Percentiles rank a stretch among this genome's conserved stretches.
Conservation (phyloP, 2,888 invertebrate genomes). For the Prenolepis imparis region DNA sequence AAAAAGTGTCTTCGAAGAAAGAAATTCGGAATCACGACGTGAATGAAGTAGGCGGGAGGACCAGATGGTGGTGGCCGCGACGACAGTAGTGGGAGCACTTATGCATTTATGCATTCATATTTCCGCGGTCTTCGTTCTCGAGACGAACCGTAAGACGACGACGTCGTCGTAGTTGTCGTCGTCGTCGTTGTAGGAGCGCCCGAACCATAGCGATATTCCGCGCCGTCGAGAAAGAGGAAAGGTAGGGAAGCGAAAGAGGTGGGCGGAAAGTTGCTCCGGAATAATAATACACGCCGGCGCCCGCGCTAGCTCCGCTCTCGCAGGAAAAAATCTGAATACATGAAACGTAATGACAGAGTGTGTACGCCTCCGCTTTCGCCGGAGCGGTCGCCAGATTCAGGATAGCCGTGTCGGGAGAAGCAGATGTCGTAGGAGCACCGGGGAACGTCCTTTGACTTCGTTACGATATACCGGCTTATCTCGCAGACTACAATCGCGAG, state of each 20-base stretch:
- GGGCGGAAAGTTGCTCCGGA: slow-evolving; percentile 84
- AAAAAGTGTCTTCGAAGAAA: slow-evolving; percentile 65
- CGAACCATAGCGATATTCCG: slow-evolving; percentile 30
- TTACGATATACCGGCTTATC: background rate
- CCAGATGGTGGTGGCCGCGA: slow-evolving; percentile 69
- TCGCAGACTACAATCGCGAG: background rate
- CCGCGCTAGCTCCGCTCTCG: slow-evolving; percentile 74
- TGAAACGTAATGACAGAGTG: slow-evolving; percentile 84
- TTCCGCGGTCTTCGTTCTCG: slow-evolving; percentile 82
- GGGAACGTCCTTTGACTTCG: slow-evolving; percentile 16
- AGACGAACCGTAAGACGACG: slow-evolving; percentile 80
- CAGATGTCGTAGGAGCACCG: slow-evolving; percentile 12
- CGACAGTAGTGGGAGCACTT: slow-evolving; percentile 80
- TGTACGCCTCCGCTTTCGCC: slow-evolving; percentile 72
- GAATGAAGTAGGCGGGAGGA: slow-evolving; percentile 72
- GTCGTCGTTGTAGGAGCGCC: slow-evolving; percentile 66
- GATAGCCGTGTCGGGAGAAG: slow-evolving; percentile 20
- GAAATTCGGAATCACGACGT: slow-evolving; percentile 73
- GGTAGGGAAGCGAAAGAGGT: slow-evolving; percentile 61
- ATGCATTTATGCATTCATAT: slow-evolving; percentile 86
- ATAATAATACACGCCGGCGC: slow-evolving; percentile 84
- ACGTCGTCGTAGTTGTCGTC: slow-evolving; percentile 77
- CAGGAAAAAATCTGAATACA: slow-evolving; percentile 85
- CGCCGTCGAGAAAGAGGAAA: slow-evolving; percentile 44
- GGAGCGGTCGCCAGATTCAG: slow-evolving; percentile 36